Base-by-base conservation (phyloP, 2,113 vertebrate species). In the Climacteris rufus region DNA sequence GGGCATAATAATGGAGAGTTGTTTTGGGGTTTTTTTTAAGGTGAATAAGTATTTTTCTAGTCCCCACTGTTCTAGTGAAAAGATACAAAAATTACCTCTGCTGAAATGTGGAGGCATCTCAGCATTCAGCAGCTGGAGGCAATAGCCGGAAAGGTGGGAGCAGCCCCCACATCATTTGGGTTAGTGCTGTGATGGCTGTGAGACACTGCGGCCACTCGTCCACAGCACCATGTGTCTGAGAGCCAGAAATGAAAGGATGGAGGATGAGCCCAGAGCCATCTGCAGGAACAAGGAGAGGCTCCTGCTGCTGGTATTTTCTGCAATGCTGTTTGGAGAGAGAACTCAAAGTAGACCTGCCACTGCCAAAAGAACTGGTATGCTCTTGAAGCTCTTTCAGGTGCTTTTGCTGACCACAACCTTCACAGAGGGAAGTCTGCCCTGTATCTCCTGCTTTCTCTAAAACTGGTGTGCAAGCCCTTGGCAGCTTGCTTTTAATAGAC, bases 121-220 rank as follows among this genome's bases (percentile, higher is more conserved):
- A 20, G 33, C n/a, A 12, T 57, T 79, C 5, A 9, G 19, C 50
- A 56, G 17, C 18, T 74, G 27, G 30, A 42, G 11, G 20, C 30
- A 78, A 12, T 13, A 31, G 35, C 69, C 54, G 64, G 49, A 22
- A 42, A 60, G 50, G 17, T 1, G 1, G 42, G 70, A 81, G 30
- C 40, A 81, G 45, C 28, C 27, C 28, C 4, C 1, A 1, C 24
- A 5, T 11, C 1, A 0, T 9, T 39, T 27, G 65, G 27, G 35
- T 28, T 78, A 24, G 45, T 21, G 40, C 50, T 64, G 49, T 2
- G 3, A 4, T 54, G 45, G 13, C 57, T 1, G 0, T 0, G 22
- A 68, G 42, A 13, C 21, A 25, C 59, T 68, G 63, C 59, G 44
- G 64, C 61, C 0, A 1, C 59, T 50, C 0, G 0, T 11, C 21